These are phyloP conservation scores for Danio kyathit DNA, from an alignment of 2,797 vertebrate species.

Conservation along the genomic window DNA sequence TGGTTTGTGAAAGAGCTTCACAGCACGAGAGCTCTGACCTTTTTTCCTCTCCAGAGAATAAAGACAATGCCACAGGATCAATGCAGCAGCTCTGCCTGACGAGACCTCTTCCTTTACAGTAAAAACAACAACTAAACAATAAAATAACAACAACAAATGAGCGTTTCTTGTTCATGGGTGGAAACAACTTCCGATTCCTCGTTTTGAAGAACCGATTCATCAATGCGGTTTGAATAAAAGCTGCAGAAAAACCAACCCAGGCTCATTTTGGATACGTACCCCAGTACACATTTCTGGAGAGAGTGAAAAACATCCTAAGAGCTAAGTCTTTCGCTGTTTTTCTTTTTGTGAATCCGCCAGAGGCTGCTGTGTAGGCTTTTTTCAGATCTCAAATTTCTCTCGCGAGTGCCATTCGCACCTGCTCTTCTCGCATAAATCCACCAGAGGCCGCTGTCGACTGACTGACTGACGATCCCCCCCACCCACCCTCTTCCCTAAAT, in stretches of 20 bases:
- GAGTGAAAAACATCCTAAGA: no score
- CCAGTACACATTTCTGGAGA: no score
- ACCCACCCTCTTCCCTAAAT: no score
- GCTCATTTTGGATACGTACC: not conserved
- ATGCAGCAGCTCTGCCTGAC: constrained; percentile 10
- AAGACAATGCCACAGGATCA: constrained; percentile 45
- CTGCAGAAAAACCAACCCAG: not conserved
- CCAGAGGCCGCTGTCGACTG: no score
- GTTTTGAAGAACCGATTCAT: constrained; percentile 1
- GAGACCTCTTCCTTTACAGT: not conserved
- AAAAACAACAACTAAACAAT: constrained; percentile 15
- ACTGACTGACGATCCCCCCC: no score
- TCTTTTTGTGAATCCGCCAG: no score
- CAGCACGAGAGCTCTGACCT: constrained; percentile 12
- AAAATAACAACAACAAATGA: not conserved
- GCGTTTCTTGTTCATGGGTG: not conserved
- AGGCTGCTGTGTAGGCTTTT: no score
- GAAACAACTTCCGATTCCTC: not conserved
- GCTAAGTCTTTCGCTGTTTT: no score
- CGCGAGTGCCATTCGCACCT: no score
- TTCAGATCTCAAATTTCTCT: no score
- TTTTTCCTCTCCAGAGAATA: constrained; percentile 41
- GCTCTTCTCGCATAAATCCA: no score
- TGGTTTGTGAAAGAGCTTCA: constrained; percentile 32
- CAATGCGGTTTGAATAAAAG: not conserved